phyloP scores from a whole-genome alignment of 2,888 invertebrate genomes.

The Xylocampa areola region DNA sequence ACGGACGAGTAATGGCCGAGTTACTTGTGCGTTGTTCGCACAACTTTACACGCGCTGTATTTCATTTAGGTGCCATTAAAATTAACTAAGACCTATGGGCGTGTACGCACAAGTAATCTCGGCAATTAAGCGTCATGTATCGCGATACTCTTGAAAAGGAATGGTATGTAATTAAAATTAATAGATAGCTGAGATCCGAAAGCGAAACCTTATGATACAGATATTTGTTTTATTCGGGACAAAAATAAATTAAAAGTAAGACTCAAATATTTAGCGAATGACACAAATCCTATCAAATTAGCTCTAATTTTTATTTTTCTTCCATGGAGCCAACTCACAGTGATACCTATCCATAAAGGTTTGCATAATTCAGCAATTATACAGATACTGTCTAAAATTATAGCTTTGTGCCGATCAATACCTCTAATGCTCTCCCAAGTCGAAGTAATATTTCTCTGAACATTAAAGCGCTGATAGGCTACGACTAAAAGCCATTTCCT shows the following conservation, averaged over 20 bases:
- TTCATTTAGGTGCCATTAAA: conserved; percentile 62
- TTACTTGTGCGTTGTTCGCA: conserved; percentile 59
- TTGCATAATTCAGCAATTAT: conserved; percentile 56
- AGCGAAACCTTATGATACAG: conserved; percentile 6
- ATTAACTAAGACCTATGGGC: conserved; percentile 60
- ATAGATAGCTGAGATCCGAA: conserved; percentile 16
- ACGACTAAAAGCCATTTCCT: conserved; percentile 6
- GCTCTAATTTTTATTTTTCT: conserved; percentile 22
- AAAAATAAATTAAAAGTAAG: too few species aligned
- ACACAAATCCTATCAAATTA: background rate
- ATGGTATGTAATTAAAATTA: conserved; percentile 48
- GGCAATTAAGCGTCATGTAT: conserved; percentile 45
- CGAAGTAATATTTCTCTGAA: conserved; percentile 24
- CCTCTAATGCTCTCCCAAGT: conserved; percentile 24
- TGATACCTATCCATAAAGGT: conserved; percentile 25
- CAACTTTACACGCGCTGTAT: conserved; percentile 57
- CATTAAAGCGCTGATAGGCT: conserved; percentile 15
- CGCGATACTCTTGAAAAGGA: conserved; percentile 33
- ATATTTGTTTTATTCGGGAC: too few species aligned
- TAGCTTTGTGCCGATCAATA: conserved; percentile 49
- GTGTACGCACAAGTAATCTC: conserved; percentile 50
- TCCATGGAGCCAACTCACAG: conserved; percentile 11
- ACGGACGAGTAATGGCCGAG: conserved; percentile 74
- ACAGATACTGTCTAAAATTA: conserved; percentile 47
- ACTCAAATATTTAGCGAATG: too few species aligned